Evolutionary conservation across 2,113 vertebrate genomes (phyloP).

Genomic region (Boleophthalmus pectinirostris): DNA sequence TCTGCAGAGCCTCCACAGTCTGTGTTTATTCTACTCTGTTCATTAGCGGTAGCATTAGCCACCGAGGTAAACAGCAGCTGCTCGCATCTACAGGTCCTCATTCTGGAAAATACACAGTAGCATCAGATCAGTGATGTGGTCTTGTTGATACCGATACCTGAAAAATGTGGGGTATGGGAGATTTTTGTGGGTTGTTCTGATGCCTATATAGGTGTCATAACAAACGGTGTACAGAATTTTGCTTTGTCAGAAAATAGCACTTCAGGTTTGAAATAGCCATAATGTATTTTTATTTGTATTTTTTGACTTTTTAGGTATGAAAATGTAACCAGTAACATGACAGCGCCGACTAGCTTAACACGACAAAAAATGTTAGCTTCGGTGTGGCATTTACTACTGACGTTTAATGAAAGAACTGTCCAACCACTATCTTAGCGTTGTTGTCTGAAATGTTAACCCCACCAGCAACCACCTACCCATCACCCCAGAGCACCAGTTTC

Average conservation of each 20-base stretch:
- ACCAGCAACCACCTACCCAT: constrained; percentile 34
- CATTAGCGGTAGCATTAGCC: no score
- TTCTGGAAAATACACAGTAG: no score
- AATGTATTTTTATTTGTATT: background rate
- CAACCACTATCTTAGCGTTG: constrained; percentile 34
- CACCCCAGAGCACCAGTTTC: constrained; percentile 12
- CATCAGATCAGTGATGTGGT: no score
- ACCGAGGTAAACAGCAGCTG: no score
- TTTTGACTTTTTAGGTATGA: background rate
- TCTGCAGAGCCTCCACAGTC: no score
- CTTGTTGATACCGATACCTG: no score
- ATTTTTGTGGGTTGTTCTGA: no score
- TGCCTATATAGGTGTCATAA: no score
- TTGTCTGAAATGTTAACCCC: constrained; percentile 66
- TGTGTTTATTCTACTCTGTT: no score
- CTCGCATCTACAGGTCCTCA: no score
- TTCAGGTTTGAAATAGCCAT: background rate
- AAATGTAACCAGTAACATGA: background rate
- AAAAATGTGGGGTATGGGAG: no score
- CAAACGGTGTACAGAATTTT: background rate
- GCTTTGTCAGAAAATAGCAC: background rate
- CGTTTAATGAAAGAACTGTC: constrained; percentile 46
- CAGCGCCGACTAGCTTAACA: background rate
- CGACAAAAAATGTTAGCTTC: background rate
- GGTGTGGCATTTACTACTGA: constrained; percentile 28